Conservation (phyloP, 1,140 invertebrate genomes). For the Drosophila rufa region DNA sequence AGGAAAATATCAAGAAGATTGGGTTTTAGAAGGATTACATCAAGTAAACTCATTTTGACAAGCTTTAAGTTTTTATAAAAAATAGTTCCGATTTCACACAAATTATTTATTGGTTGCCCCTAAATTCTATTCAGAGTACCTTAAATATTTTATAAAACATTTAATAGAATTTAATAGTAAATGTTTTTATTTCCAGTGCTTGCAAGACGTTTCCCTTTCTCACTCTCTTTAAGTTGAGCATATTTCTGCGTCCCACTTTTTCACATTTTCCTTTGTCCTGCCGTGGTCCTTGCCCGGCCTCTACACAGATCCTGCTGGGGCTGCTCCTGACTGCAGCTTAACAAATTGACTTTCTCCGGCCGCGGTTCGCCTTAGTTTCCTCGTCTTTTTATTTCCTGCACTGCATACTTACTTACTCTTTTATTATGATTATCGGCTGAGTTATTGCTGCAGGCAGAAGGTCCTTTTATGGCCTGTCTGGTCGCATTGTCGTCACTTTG, state of each 20-base stretch:
- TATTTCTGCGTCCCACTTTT: slow-evolving; percentile 70
- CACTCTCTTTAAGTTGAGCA: slow-evolving; percentile 37
- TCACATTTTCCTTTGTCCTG: slow-evolving; percentile 43
- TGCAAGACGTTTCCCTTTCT: slow-evolving; percentile 18
- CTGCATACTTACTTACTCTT: slow-evolving; percentile 65
- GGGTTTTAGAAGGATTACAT: no score
- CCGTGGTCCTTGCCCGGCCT: slow-evolving; percentile 10
- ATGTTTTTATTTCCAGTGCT: slow-evolving; percentile 1
- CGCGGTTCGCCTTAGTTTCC: slow-evolving; percentile 66
- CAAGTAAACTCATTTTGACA: no score
- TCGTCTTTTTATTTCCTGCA: slow-evolving; percentile 39
- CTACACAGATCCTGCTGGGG: slow-evolving; percentile 15
- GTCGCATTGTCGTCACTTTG: slow-evolving; percentile 78
- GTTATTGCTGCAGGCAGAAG: slow-evolving; percentile 76
- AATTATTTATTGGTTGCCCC: no score
- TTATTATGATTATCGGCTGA: slow-evolving; percentile 81
- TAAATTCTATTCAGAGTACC: no score
- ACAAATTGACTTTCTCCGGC: slow-evolving; percentile 82
- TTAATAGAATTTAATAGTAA: background rate
- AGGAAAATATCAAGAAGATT: no score
- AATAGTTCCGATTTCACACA: no score
- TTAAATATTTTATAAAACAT: background rate
- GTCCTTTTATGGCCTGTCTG: slow-evolving; percentile 61
- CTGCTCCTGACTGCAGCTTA: slow-evolving; percentile 68
- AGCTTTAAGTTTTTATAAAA: no score